Base-by-base conservation (phyloP, 2,888 invertebrate species). In the Nomada hirtipes region DNA sequence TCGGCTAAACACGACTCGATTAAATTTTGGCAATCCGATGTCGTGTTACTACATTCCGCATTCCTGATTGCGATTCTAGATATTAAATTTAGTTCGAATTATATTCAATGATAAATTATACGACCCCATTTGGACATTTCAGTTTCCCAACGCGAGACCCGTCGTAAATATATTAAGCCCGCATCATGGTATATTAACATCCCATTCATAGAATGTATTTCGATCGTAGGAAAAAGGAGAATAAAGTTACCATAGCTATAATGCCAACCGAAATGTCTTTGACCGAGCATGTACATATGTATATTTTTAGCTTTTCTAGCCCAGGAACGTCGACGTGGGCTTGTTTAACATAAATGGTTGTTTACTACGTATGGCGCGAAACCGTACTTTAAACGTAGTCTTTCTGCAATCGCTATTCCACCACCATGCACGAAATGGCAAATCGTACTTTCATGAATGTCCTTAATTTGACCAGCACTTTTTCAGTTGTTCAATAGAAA, bases 41-140 rank as follows among this genome's bases (percentile, higher is more conserved):
- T 73, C 50, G 42, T 23, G 29, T 18, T 60, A 55, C 64, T 57
- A 29, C 71, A 76, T 67, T n/a, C 20, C 47, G 18, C 4, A 20
- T 68, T 72, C 23, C 64, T 55, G 53, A 69, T 69, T 63, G 44
- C 57, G 15, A 44, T 50, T 68, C 57, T 23, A 44, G 20, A 29
- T 70, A 76, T 82, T 74, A 63, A 70, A 81, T 70, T 82, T 76
- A 82, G 42, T 70, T 60, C 11, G 20, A 67, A 70, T 64, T 59
- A 63, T 65, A 68, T 42, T n/a, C 29, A 42, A 61, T 59, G 20
- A 50, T 15, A 59, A 60, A 50, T 13, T 13, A 29, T n/a, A 29
- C 29, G n/a, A 1, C n/a, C 2, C 36, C 9, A 13, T 15, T 15
- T 29, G 7, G n/a, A 4, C 20, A 59, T 20, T 60, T 60, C 15